Conservation (phyloP, 2,797 vertebrate species). For the Sciurus vulgaris region DNA sequence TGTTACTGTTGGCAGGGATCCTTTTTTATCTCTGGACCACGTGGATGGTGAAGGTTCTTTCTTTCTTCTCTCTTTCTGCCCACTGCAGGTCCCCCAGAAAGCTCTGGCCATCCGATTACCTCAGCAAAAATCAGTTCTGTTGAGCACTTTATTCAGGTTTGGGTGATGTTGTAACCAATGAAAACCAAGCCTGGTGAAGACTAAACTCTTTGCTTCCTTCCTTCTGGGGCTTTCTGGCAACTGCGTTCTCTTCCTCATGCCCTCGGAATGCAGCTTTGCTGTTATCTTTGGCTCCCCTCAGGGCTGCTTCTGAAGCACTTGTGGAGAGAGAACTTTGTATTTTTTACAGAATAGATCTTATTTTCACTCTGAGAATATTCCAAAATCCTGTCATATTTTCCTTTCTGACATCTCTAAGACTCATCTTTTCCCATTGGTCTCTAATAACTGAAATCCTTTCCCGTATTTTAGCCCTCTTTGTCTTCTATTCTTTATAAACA, state of each 20-base stretch:
- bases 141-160: slow-evolving; percentile 33
- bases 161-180: slow-evolving; percentile 44
- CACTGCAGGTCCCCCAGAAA: background rate
- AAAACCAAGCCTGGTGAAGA: slow-evolving; percentile 52
- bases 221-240: slow-evolving; percentile 76
- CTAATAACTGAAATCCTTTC: slow-evolving; percentile 56
- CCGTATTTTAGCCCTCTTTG: slow-evolving; percentile 31
- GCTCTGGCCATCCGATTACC: background rate
- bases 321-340: slow-evolving; percentile 55
- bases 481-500: slow-evolving; percentile 25
- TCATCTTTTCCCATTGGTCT: slow-evolving; percentile 76
- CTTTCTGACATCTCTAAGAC: slow-evolving; percentile 80
- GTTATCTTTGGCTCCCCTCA: slow-evolving; percentile 77
- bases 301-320: slow-evolving; percentile 53
- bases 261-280: slow-evolving; percentile 72
- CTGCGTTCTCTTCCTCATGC: slow-evolving; percentile 65
- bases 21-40: background rate
- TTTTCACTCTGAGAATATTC: slow-evolving; percentile 70
- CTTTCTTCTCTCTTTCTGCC: background rate
- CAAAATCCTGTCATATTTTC: slow-evolving; percentile 83
- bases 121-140: slow-evolving; percentile 37
- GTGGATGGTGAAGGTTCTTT: background rate
- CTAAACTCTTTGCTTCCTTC: slow-evolving; percentile 58
- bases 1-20: background rate
- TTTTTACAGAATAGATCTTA: slow-evolving; percentile 67